These are phyloP conservation scores for Climacteris rufus DNA, from an alignment of 2,113 vertebrate species.

Conservation along the genomic window DNA sequence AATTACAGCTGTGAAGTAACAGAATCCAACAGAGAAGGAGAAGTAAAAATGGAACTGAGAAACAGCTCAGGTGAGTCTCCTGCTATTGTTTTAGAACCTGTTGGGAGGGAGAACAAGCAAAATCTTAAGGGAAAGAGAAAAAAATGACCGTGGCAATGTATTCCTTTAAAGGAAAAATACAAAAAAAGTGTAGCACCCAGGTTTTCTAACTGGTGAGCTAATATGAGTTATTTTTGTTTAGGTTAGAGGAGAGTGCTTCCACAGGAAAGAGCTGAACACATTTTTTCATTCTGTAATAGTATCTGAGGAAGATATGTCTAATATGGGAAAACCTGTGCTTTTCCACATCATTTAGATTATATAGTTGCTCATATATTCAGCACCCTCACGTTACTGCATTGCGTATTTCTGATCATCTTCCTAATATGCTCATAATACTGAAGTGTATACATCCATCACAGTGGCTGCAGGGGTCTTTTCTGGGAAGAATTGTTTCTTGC, in stretches of 20 bases:
- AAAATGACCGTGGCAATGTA: neutral
- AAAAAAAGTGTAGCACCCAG: neutral
- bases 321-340: neutral
- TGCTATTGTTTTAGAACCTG: neutral
- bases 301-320: neutral
- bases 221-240: neutral
- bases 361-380: neutral
- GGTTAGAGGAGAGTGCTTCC: neutral
- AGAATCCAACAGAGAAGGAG: constrained; percentile 69
- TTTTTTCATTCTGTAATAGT: neutral
- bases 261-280: neutral
- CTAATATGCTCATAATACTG: neutral
- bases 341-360: neutral
- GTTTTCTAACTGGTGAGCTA: neutral
- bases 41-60: constrained; percentile 44
- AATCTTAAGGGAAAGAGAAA: neutral
- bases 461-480: neutral
- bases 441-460: neutral
- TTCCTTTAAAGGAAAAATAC: neutral
- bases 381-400: neutral
- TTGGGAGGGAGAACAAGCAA: neutral
- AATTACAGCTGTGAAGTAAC: constrained; percentile 76
- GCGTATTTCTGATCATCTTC: neutral
- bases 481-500: neutral
- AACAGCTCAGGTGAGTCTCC: constrained; percentile 44